These are phyloP conservation scores for Porites lobata DNA, from an alignment of 92 coral and sea anemone genomes.

Conservation along the genomic window DNA sequence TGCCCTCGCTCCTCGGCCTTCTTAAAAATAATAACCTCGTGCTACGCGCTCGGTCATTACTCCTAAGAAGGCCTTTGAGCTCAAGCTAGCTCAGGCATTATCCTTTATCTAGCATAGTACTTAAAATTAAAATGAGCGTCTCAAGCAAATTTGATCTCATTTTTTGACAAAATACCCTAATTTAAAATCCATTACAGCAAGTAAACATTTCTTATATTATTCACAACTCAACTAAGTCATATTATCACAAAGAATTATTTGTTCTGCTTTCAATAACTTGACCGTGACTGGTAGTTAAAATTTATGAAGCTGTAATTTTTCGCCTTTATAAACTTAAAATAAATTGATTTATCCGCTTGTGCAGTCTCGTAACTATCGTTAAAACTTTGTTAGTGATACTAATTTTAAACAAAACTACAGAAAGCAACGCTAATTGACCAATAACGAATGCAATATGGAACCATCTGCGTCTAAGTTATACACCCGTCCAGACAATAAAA, in stretches of 20 bases:
- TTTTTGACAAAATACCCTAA: not conserved
- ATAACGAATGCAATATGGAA: not conserved
- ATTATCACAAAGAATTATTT: conserved; percentile 10
- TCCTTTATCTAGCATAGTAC: not conserved
- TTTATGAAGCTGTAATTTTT: not conserved
- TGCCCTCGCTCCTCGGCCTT: too few relatives aligned
- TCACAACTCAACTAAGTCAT: conserved; percentile 6
- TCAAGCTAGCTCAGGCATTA: not conserved
- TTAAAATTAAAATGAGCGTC: not conserved
- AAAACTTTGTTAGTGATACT: not conserved
- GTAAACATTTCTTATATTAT: conserved; percentile 3
- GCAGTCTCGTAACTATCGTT: not conserved
- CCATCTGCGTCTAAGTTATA: conserved; percentile 21
- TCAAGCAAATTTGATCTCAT: not conserved
- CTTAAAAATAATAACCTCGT: too few relatives aligned
- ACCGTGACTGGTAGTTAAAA: not conserved
- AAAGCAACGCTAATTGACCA: conserved; percentile 24
- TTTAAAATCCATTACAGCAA: conserved; percentile 11
- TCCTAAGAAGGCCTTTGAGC: not conserved
- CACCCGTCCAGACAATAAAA: not conserved
- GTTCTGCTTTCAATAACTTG: not conserved
- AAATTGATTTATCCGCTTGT: not conserved
- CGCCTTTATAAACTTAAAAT: not conserved
- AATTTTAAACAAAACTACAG: conserved; percentile 2
- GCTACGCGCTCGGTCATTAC: too few relatives aligned